A percentile compares a stretch with the other conserved stretches of the same genome.
These are phyloP conservation scores for Forbesichthys papilliferus DNA, from an alignment of 2,113 vertebrate species.

Conservation along the genomic window DNA sequence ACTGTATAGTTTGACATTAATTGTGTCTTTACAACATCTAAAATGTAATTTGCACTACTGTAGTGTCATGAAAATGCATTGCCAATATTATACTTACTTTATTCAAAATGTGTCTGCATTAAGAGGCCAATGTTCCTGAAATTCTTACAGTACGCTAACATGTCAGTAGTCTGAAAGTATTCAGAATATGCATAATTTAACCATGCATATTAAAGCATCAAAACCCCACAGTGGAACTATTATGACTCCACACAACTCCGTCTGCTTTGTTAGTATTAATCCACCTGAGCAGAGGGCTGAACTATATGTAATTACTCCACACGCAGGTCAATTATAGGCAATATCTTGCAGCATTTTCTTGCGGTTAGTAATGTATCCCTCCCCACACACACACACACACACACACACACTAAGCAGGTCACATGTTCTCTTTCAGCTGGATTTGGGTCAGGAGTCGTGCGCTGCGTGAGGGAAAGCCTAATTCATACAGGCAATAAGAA, in stretches of 20 bases:
- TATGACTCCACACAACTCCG: background rate
- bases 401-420: slow-evolving; percentile 85
- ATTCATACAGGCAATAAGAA: slow-evolving; percentile 79
- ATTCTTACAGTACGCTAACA: too few relatives aligned
- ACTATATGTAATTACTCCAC: slow-evolving; percentile 92
- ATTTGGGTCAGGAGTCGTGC: slow-evolving; percentile 95
- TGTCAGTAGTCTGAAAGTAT: too few relatives aligned
- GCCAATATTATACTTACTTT: too few relatives aligned
- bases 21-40: too few relatives aligned
- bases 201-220: background rate
- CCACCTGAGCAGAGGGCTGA: slow-evolving; percentile 73
- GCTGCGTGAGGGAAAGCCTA: slow-evolving; percentile 78
- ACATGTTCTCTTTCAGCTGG: slow-evolving; percentile 98
- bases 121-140: too few relatives aligned
- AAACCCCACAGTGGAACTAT: background rate
- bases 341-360: slow-evolving; percentile 91
- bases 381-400: slow-evolving; percentile 16
- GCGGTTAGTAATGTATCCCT: slow-evolving; percentile 83
- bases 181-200: background rate
- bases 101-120: too few relatives aligned
- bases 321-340: slow-evolving; percentile 90
- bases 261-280: too few relatives aligned
- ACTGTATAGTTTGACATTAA: too few relatives aligned
- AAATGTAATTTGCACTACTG: too few relatives aligned
- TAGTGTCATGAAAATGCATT: too few relatives aligned